Conservation (phyloP, 2,113 vertebrate genomes). For the Grammomys surdaster region DNA sequence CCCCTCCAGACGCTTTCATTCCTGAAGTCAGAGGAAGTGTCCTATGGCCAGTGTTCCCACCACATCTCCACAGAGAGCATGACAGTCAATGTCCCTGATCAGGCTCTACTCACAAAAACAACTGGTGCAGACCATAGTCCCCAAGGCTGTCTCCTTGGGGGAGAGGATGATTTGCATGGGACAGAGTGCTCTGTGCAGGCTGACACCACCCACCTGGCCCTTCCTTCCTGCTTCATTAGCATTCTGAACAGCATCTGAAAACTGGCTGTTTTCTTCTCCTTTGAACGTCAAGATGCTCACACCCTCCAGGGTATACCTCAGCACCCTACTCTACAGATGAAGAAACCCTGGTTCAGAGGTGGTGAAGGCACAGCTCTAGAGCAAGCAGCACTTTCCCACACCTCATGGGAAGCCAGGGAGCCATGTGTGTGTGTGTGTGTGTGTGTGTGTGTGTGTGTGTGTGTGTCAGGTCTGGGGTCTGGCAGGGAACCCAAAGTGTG, state of each 20-base stretch:
- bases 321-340: neutral
- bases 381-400: neutral
- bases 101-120: neutral
- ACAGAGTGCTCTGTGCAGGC: neutral
- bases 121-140: neutral
- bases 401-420: neutral
- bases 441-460: no score
- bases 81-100: neutral
- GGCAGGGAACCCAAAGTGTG: neutral
- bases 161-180: neutral
- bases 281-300: no score
- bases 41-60: neutral
- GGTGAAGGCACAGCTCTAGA: neutral
- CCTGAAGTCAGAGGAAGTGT: neutral
- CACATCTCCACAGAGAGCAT: neutral
- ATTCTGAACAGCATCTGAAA: neutral
- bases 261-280: neutral
- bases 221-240: neutral
- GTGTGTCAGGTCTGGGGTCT: no score
- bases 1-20: neutral
- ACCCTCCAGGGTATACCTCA: neutral
- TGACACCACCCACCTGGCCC: neutral
- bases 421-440: no score
- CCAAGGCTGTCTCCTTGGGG: neutral
- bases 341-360: neutral